phyloP scores from a whole-genome alignment of 2,113 vertebrate genomes.

The Erinaceus europaeus region DNA sequence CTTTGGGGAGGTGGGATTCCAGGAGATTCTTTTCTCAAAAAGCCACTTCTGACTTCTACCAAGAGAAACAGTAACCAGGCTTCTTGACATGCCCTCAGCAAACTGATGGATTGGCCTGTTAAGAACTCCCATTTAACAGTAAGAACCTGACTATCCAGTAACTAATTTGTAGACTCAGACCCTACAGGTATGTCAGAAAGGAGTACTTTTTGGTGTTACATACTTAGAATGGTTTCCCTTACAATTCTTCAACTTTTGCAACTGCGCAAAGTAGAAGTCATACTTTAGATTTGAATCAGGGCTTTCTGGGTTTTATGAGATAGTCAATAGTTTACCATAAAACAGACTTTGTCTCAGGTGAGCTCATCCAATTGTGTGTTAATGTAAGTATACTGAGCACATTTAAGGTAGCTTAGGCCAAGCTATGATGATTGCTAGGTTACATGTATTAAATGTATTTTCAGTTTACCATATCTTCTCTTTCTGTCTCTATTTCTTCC shows the following conservation, averaged over 20 bases:
- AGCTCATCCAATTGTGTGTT: neutral
- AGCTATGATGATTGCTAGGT: neutral
- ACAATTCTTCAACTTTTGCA: neutral
- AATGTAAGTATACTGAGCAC: neutral
- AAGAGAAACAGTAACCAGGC: too few species aligned
- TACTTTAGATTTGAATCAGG: neutral
- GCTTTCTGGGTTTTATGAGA: neutral
- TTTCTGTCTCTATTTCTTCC: too few species aligned
- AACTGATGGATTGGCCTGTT: neutral
- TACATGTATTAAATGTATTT: neutral
- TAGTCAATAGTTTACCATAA: neutral
- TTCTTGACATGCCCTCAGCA: too few species aligned
- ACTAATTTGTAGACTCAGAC: too few species aligned
- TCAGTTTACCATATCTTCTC: neutral
- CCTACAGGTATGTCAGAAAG: neutral
- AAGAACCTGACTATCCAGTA: neutral
- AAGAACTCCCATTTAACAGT: neutral
- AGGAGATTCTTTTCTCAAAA: too few species aligned
- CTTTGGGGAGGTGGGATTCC: too few species aligned
- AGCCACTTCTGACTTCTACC: too few species aligned
- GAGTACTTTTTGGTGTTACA: neutral
- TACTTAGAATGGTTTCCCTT: neutral
- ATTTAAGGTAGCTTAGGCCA: neutral
- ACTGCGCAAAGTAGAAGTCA: neutral
- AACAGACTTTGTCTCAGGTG: neutral